Percentiles rank a stretch among this genome's conserved stretches.
Evolutionary conservation across 2,113 vertebrate genomes (phyloP).

Genomic region (Nesoenas mayeri): DNA sequence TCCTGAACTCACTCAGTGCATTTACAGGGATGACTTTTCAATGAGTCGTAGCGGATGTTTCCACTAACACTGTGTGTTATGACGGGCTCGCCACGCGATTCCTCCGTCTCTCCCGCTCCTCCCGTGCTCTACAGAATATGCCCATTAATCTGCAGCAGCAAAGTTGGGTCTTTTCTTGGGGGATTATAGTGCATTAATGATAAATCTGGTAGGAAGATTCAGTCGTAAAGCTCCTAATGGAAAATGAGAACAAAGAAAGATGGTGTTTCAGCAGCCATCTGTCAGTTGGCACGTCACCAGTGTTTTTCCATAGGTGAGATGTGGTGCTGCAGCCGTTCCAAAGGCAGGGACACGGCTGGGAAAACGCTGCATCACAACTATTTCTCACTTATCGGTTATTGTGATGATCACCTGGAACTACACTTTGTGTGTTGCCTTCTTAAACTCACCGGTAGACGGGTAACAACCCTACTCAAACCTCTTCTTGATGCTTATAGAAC

Average conservation of each 20-base stretch:
- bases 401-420: not conserved
- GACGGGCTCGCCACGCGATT: not conserved
- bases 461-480: not conserved
- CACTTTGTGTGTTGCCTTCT: not conserved
- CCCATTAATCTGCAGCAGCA: not conserved
- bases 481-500: not conserved
- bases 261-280: conserved; percentile 51
- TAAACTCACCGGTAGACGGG: not conserved
- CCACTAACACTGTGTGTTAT: not conserved
- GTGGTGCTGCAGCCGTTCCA: conserved; percentile 41
- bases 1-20: not conserved
- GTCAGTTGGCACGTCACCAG: conserved; percentile 26
- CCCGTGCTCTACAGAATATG: not conserved
- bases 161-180: conserved; percentile 16
- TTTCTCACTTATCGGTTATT: not conserved
- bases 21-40: not conserved
- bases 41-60: not conserved
- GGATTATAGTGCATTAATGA: conserved; percentile 27
- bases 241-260: conserved; percentile 52
- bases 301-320: conserved; percentile 48
- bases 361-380: not conserved
- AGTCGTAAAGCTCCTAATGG: conserved; percentile 22
- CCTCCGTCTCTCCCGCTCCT: no score
- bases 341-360: conserved; percentile 10
- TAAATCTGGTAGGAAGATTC: conserved; percentile 34